Base-by-base conservation (phyloP, 2,888 invertebrate species). In the Pherbina coryleti region DNA sequence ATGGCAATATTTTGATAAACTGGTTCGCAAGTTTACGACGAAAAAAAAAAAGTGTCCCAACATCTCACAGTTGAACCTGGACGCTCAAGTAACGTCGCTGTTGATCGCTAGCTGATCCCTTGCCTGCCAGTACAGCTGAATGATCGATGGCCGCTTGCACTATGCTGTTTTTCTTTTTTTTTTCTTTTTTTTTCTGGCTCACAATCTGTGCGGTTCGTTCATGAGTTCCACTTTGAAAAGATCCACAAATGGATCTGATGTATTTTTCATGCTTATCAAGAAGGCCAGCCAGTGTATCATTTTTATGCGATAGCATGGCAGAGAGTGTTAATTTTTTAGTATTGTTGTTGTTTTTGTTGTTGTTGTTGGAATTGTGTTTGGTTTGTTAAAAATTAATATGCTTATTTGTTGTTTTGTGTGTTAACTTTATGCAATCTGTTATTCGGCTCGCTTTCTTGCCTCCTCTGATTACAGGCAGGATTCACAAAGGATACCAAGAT, bases 201-300 rank as follows among this genome's bases (percentile, higher is more conserved):
- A 53, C 64, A 28, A 19, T 64, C 74, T 74, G 74, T 75, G 75
- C 53, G 75, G 75, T 55, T 51, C 25, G 28, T 14, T 34, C 60
- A 9, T 67, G 34, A 55, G 67, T 7, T 55, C 34, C 66, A 64
- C 44, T 53, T 31, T 51, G 53, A 34, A 71, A 53, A 64, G 28
- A 66, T 22, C 34, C 34, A 44, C 11, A 53, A 44, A 25, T 62
- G 37, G 49, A 34, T 69, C 74, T 77, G 70, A 28, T 49, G 60
- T 78, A 79, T 82, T 79, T 81, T 80, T 79, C 78, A 79, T 78
- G 78, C 77, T 82, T 80, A 81, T 82, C 80, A 79, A 76, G 77
- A 77, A 69, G 77, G 78, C 79, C 78, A 74, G 75, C 78, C 79
- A 79, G 78, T 79, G 78, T 80, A 80, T 80, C 81, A 80, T 74